Evolutionary conservation across 2,797 vertebrate species (phyloP).

Genomic region (Sebastes glaucus): DNA sequence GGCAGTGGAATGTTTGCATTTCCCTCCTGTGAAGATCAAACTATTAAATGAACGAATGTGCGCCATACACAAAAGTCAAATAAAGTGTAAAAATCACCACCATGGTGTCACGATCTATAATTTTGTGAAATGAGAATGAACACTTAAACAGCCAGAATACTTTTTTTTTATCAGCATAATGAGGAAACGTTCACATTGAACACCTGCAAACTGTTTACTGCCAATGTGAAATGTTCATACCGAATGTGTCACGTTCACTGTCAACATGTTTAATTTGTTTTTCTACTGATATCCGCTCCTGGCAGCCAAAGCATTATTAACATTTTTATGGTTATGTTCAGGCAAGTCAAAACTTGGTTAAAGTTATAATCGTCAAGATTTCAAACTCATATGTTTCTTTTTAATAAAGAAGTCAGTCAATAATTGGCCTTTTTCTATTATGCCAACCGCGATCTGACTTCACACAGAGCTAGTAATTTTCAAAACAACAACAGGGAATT

Average conservation of each 20-base stretch:
- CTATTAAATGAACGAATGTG: background rate
- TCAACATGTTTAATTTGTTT: background rate
- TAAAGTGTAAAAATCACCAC: background rate
- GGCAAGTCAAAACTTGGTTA: background rate
- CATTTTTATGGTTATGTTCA: background rate
- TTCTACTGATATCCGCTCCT: background rate
- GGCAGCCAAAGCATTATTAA: background rate
- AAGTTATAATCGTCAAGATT: background rate
- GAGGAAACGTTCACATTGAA: background rate
- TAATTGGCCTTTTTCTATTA: background rate
- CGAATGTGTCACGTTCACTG: background rate
- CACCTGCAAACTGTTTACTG: background rate
- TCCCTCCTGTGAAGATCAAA: conserved; percentile 21
- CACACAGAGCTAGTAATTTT: background rate
- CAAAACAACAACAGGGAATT: background rate
- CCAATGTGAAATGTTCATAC: background rate
- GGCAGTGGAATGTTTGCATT: conserved; percentile 29
- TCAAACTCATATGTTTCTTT: background rate
- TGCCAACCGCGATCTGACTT: background rate
- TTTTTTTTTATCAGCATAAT: background rate
- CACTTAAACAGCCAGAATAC: background rate
- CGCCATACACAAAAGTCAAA: background rate
- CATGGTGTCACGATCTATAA: background rate
- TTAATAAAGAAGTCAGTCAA: background rate
- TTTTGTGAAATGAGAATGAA: background rate